A percentile compares a stretch with the other conserved stretches of the same genome.
Conservation (phyloP, 2,113 vertebrate genomes). For the Myanophis thanlyinensis region DNA sequence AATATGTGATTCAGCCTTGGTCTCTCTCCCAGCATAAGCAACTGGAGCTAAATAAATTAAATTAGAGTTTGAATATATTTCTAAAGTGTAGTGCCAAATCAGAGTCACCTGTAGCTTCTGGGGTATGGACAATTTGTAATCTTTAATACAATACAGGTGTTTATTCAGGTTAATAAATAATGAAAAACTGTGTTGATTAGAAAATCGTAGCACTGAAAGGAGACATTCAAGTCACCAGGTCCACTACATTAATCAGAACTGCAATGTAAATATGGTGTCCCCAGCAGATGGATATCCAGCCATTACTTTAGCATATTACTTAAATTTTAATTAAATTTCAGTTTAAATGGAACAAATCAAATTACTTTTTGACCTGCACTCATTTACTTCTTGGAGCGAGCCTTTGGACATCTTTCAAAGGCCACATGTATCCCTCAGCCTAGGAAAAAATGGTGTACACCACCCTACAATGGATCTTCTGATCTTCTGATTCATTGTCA, state of each 20-base stretch:
- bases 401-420: background rate
- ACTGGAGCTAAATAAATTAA: background rate
- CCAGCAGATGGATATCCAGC: background rate
- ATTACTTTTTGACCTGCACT: background rate
- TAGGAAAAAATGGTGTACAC: background rate
- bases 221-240: background rate
- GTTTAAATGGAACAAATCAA: background rate
- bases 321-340: background rate
- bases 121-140: background rate
- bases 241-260: background rate
- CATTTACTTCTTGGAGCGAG: background rate
- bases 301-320: background rate
- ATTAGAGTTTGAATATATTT: background rate
- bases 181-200: background rate
- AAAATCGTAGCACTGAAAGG: background rate
- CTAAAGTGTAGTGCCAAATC: background rate
- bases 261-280: background rate
- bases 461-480: background rate
- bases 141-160: background rate
- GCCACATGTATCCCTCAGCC: background rate
- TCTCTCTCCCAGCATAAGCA: background rate
- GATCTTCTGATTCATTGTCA: too few relatives aligned
- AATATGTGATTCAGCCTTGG: background rate
- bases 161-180: background rate
- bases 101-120: background rate